Evolutionary conservation across 2,888 invertebrate genomes (phyloP).

Genomic region (Pseudoips prasinana): DNA sequence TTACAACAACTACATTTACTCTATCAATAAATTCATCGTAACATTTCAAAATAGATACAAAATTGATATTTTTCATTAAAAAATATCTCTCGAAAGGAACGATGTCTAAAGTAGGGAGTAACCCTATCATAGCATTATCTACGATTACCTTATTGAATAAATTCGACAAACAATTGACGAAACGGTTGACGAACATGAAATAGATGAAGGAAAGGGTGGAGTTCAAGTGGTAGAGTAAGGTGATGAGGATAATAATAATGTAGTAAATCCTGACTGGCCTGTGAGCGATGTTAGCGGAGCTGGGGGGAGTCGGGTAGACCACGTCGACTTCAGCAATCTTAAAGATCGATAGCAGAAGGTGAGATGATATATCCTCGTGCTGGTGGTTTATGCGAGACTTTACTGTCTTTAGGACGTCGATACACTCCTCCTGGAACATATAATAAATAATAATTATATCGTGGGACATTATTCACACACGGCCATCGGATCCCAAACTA

Average conservation of each 20-base stretch:
- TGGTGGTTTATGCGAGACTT: slow-evolving; percentile 93
- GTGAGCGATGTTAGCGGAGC: slow-evolving; percentile 66
- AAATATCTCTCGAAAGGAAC: slow-evolving; percentile 67
- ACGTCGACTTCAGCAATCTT: slow-evolving; percentile 96
- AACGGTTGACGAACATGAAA: slow-evolving; percentile 38
- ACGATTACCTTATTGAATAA: slow-evolving; percentile 48
- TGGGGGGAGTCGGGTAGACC: slow-evolving; percentile 86
- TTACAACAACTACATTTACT: slow-evolving; percentile 56
- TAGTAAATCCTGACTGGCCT: slow-evolving; percentile 53
- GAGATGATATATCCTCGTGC: slow-evolving; percentile 92
- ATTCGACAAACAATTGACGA: slow-evolving; percentile 69
- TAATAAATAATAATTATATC: no score
- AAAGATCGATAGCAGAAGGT: slow-evolving; percentile 93
- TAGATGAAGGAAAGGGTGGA: slow-evolving; percentile 34
- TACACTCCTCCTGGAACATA: slow-evolving; percentile 89
- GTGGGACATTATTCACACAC: no score
- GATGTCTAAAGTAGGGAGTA: slow-evolving; percentile 39
- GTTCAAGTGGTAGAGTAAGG: slow-evolving; percentile 53
- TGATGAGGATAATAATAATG: slow-evolving; percentile 52
- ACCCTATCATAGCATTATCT: slow-evolving; percentile 25
- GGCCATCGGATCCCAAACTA: no score
- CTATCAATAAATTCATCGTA: slow-evolving; percentile 66
- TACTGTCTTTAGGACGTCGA: slow-evolving; percentile 89
- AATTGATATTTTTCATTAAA: slow-evolving; percentile 51
- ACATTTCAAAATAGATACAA: slow-evolving; percentile 70